These are phyloP conservation scores for Dolichoris vasculosae DNA, from an alignment of 1,140 invertebrate genomes.

Conservation along the genomic window DNA sequence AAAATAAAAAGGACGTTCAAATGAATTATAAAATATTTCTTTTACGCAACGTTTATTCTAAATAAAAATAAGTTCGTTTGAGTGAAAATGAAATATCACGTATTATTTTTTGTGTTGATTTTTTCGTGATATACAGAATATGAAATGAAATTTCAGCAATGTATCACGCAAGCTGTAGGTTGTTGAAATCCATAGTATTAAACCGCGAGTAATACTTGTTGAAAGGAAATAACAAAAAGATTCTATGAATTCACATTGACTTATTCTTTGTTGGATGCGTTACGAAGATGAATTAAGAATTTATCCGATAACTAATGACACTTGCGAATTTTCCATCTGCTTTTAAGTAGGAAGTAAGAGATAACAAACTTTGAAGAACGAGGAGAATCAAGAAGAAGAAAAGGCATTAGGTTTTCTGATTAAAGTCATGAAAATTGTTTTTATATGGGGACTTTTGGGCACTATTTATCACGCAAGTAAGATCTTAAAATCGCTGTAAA, in stretches of 20 bases:
- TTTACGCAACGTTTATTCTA: no score
- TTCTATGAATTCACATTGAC: background rate
- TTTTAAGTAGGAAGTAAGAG: background rate
- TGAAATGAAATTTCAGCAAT: no score
- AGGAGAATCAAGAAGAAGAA: background rate
- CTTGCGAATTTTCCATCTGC: background rate
- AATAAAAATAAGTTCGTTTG: no score
- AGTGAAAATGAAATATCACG: no score
- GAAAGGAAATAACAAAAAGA: background rate
- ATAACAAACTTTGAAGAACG: background rate
- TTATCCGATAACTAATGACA: conserved; percentile 45
- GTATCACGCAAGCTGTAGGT: no score
- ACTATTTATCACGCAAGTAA: conserved; percentile 21
- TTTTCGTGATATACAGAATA: no score
- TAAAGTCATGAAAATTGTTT: conserved; percentile 43
- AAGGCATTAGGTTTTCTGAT: conserved; percentile 34
- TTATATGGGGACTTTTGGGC: background rate
- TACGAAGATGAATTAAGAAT: conserved; percentile 22
- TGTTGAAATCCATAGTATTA: background rate
- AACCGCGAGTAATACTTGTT: background rate
- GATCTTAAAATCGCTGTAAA: background rate
- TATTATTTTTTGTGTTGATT: no score
- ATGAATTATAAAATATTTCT: background rate
- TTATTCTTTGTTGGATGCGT: background rate
- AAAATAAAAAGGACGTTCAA: background rate